A percentile compares a stretch with the other conserved stretches of the same genome.
These are phyloP conservation scores for Cyclina sinensis DNA, from an alignment of 1,140 invertebrate species.

Conservation along the genomic window DNA sequence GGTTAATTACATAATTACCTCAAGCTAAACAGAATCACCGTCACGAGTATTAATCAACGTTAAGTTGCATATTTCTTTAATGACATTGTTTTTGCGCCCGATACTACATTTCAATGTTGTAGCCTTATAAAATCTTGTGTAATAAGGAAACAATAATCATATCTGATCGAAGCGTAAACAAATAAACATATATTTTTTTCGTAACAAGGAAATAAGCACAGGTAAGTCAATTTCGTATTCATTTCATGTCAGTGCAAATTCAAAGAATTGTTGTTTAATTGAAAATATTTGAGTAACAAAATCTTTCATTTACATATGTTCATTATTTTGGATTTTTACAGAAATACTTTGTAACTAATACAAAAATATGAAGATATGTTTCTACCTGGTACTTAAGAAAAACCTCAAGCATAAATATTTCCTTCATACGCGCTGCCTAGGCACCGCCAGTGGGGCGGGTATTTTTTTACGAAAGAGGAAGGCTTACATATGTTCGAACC, in stretches of 20 bases:
- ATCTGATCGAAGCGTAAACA: not conserved
- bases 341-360: too few relatives aligned
- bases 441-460: too few relatives aligned
- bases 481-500: too few relatives aligned
- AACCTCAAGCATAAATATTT: too few relatives aligned
- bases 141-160: not conserved
- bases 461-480: too few relatives aligned
- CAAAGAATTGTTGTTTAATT: too few relatives aligned
- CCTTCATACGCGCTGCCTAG: too few relatives aligned
- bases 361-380: too few relatives aligned
- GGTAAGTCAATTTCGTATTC: conserved; percentile 17
- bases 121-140: not conserved
- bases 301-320: too few relatives aligned
- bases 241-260: not conserved
- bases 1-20: conserved; percentile 17
- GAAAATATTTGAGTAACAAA: too few relatives aligned
- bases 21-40: not conserved
- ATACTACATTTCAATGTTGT: not conserved
- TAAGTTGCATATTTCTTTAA: not conserved
- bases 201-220: not conserved
- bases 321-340: too few relatives aligned
- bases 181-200: not conserved
- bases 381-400: too few relatives aligned
- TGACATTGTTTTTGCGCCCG: conserved; percentile 20
- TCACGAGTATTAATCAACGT: not conserved